Evolutionary conservation across 2,888 invertebrate genomes (phyloP).

Genomic region (Germaria angustata): DNA sequence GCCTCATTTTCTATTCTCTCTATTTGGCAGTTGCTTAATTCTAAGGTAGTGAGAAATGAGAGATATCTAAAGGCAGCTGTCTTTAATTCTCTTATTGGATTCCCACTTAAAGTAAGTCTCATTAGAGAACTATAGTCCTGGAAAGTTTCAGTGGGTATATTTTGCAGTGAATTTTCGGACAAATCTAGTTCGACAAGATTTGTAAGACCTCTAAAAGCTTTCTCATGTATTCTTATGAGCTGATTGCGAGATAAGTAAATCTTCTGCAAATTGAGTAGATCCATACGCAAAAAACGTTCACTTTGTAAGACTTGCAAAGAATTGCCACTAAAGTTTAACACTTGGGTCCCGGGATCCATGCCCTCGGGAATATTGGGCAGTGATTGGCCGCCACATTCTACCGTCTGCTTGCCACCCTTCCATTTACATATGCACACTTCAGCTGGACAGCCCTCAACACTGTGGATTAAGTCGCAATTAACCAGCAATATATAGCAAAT

Average conservation of each 20-base stretch:
- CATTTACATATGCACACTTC: conserved; percentile 91
- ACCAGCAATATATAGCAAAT: conserved; percentile 36
- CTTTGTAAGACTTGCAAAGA: conserved; percentile 88
- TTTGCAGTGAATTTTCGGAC: conserved; percentile 88
- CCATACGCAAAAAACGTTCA: conserved; percentile 89
- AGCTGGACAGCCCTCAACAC: conserved; percentile 83
- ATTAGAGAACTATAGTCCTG: conserved; percentile 89
- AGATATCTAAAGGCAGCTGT: conserved; percentile 88
- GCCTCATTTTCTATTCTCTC: conserved; percentile 88
- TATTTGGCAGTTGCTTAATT: conserved; percentile 90
- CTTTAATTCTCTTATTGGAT: conserved; percentile 88
- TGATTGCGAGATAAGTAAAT: conserved; percentile 90
- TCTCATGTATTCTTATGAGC: conserved; percentile 88
- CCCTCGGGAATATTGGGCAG: conserved; percentile 88
- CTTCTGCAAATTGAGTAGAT: conserved; percentile 91
- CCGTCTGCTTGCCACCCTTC: conserved; percentile 95
- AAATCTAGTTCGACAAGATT: conserved; percentile 94
- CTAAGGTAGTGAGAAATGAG: conserved; percentile 88
- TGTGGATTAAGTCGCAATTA: conserved; percentile 7
- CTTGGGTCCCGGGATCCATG: conserved; percentile 91
- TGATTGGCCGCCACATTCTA: conserved; percentile 90
- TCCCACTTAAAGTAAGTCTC: conserved; percentile 89
- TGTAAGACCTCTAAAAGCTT: conserved; percentile 90
- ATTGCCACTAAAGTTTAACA: conserved; percentile 91
- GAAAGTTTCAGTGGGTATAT: conserved; percentile 89